phyloP scores from a whole-genome alignment of 2,888 invertebrate genomes.

The Cephus spinipes region DNA sequence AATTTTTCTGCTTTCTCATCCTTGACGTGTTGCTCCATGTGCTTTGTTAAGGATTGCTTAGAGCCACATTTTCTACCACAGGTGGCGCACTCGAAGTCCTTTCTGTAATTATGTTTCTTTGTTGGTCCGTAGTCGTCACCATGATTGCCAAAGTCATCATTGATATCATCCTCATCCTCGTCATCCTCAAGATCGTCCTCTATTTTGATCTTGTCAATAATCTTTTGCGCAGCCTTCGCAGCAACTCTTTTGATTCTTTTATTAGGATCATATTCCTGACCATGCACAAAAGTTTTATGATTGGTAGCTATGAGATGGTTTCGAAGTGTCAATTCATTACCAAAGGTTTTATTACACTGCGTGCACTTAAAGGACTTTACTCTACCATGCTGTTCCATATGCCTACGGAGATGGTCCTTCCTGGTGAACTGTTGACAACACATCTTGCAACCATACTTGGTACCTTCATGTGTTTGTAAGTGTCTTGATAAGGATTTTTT shows the following conservation, averaged over 20 bases:
- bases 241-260: slow-evolving; percentile 61
- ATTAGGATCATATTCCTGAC: slow-evolving; percentile 61
- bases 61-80: slow-evolving; percentile 58
- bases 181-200: slow-evolving; percentile 45
- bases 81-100: slow-evolving; percentile 52
- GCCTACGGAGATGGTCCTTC: slow-evolving; percentile 51
- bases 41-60: slow-evolving; percentile 56
- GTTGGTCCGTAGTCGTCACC: slow-evolving; percentile 9
- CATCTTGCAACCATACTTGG: slow-evolving; percentile 49
- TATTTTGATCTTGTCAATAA: slow-evolving; percentile 62
- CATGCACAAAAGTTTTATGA: slow-evolving; percentile 58
- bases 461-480: slow-evolving; percentile 42
- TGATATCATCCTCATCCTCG: slow-evolving; percentile 36
- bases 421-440: slow-evolving; percentile 51
- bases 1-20: slow-evolving; percentile 37
- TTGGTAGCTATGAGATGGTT: slow-evolving; percentile 63
- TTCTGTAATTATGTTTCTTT: slow-evolving; percentile 34
- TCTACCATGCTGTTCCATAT: slow-evolving; percentile 50
- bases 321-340: slow-evolving; percentile 59
- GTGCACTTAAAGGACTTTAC: slow-evolving; percentile 55
- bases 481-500: slow-evolving; percentile 47
- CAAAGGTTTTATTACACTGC: slow-evolving; percentile 58
- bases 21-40: slow-evolving; percentile 60
- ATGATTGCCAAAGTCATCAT: slow-evolving; percentile 28
- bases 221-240: slow-evolving; percentile 61